Evolutionary conservation across 2,113 vertebrate species (phyloP).

Genomic region (Myrmecobius fasciatus): DNA sequence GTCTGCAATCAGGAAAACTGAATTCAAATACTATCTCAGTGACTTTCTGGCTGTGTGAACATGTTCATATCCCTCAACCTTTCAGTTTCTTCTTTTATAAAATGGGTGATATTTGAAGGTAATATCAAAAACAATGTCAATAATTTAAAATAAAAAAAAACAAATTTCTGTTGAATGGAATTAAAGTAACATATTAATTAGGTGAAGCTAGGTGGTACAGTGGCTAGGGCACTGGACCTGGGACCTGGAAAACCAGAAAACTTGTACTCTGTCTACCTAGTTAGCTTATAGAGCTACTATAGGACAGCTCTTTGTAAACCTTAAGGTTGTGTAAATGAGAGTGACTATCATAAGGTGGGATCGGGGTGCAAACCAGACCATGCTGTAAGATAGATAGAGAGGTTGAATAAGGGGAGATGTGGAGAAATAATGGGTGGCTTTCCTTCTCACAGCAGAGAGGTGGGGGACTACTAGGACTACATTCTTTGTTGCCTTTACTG

Average conservation of each 20-base stretch:
- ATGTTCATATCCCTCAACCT: neutral
- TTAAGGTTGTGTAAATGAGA: neutral
- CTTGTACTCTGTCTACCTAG: neutral
- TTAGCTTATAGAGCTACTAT: neutral
- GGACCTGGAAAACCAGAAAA: no score
- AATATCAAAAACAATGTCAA: no score
- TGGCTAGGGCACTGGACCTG: no score
- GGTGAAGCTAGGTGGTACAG: no score
- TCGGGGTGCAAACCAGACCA: neutral
- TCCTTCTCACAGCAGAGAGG: neutral
- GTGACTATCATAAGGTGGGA: neutral
- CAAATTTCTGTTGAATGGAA: no score
- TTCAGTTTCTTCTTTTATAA: neutral
- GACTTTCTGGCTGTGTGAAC: neutral
- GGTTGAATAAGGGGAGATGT: neutral
- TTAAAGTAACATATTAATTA: no score
- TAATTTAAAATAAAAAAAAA: no score
- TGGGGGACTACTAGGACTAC: neutral
- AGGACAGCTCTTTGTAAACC: neutral
- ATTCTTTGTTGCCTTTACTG: neutral
- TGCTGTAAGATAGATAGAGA: neutral
- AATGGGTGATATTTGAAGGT: neutral
- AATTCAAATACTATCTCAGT: neutral
- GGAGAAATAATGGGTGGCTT: neutral
- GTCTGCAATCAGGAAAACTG: neutral